Evolutionary conservation across 1,140 invertebrate species (phyloP).

Genomic region (Nymphalis io): DNA sequence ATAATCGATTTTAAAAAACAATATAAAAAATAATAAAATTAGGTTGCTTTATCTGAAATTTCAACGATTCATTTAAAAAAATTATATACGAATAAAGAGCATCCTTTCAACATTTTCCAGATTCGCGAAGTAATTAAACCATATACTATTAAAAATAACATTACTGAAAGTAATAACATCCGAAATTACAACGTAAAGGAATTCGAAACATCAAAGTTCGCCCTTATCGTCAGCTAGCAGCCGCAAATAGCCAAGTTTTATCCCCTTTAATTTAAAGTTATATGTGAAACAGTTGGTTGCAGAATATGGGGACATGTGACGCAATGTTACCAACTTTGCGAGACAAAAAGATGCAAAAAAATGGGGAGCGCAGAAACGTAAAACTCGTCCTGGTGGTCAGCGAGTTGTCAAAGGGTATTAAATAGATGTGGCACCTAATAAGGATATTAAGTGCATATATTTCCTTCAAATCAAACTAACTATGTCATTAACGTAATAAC

Average conservation of each 20-base stretch:
- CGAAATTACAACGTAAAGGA: neutral
- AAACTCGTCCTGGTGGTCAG: conserved; percentile 56
- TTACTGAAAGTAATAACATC: neutral
- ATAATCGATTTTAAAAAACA: too few relatives aligned
- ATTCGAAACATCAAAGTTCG: conserved; percentile 2
- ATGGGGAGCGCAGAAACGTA: conserved; percentile 45
- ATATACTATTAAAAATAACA: neutral
- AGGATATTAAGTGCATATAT: too few relatives aligned
- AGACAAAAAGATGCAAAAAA: conserved; percentile 60
- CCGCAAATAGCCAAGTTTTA: conserved; percentile 19
- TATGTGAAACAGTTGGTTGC: conserved; percentile 7
- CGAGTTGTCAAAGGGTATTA: conserved; percentile 22
- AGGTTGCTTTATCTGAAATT: too few relatives aligned
- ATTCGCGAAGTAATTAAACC: too few relatives aligned
- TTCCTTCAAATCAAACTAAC: too few relatives aligned
- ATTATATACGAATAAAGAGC: too few relatives aligned
- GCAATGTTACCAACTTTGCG: conserved; percentile 60
- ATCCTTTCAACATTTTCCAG: too few relatives aligned
- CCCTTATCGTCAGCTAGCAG: neutral
- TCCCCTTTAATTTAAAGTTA: conserved; percentile 33
- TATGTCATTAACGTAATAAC: too few relatives aligned
- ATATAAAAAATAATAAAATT: too few relatives aligned
- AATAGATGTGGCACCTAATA: conserved; percentile 8
- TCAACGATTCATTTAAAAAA: too few relatives aligned
- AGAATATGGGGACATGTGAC: conserved; percentile 26